These are phyloP conservation scores for Onychostruthus taczanowskii DNA, from an alignment of 2,113 vertebrate species.

Conservation along the genomic window DNA sequence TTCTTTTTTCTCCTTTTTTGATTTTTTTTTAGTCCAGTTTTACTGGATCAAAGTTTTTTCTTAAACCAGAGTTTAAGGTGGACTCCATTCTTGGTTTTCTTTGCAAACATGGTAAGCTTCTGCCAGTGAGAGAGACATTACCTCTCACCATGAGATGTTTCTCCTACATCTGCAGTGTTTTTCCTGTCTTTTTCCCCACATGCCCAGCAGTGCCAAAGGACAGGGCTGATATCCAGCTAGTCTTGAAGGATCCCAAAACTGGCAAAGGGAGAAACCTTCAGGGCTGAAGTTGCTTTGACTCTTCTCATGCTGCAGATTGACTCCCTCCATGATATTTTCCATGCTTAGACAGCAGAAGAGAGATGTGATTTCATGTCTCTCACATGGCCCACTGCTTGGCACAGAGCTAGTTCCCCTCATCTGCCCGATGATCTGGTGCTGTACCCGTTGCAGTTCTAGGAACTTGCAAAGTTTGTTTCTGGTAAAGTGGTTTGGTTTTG, in stretches of 20 bases:
- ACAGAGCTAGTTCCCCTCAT: background rate
- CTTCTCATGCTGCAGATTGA: accelerated
- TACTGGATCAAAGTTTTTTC: no score
- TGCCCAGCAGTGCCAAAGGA: background rate
- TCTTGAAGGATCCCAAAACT: background rate
- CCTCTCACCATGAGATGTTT: background rate
- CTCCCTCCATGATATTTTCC: background rate
- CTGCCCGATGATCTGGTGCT: background rate
- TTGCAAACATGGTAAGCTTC: background rate
- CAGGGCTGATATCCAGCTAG: background rate
- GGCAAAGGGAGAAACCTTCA: background rate
- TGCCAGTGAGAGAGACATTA: background rate
- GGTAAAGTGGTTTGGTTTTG: background rate
- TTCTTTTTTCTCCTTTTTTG: no score
- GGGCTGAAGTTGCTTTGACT: background rate
- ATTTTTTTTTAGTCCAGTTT: background rate
- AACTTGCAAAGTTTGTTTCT: constrained; percentile 7
- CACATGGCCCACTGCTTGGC: background rate
- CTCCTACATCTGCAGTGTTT: background rate
- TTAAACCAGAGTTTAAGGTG: background rate
- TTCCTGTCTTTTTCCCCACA: background rate
- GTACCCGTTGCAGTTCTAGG: accelerated
- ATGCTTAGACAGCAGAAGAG: background rate
- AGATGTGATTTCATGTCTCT: background rate
- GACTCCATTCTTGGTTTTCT: background rate